Base-by-base conservation (phyloP, 2,888 invertebrate genomes). In the Mactromeris polynyma region DNA sequence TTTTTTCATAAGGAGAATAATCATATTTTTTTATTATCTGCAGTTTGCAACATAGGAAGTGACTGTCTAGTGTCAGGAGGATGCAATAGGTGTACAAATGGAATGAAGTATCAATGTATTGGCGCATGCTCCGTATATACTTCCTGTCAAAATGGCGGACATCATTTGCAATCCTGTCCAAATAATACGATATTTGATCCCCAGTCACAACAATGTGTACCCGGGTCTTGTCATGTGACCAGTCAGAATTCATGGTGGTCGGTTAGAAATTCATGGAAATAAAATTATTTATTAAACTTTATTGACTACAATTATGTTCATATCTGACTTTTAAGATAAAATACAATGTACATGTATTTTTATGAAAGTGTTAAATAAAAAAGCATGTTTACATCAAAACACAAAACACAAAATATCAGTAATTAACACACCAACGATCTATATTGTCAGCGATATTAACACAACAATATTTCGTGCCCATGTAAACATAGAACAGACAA, bases 31-130 rank as follows among this genome's bases (percentile, higher is more conserved):
- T 82, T 4, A 46, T 77, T 40, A 77, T 54, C 90, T 93, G 80
- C 91, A 94, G 94, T 83, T 9, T 94, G 94, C 64, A 87, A 93
- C 42, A 81, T 93, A 36, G 93, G 93, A 14, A 84, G 89, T 86
- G 93, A 93, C 0, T 94, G 94, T 58, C 78, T 92, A 11, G 83
- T 94, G 2, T 26, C 86, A 2, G 87, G 79, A 1, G 79, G 51
- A 4, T 94, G 94, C 33, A 42, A 78, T 26, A 85, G 77, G 14
- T 94, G 94, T 85, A 17, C 51, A 14, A 84, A 90, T 26, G 93
- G 94, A 40, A 78, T 73, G 9, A 81, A 54, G 42, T 90, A 90
- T 79, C 87, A 89, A 81, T 94, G 94, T 83, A 80, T 89, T 19
- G 90, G 92, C 40, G 78, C 91, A 54, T 94, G 94, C 86, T 86